These are phyloP conservation scores for Scrobipalpa costella DNA, from an alignment of 2,888 invertebrate species.

Conservation along the genomic window DNA sequence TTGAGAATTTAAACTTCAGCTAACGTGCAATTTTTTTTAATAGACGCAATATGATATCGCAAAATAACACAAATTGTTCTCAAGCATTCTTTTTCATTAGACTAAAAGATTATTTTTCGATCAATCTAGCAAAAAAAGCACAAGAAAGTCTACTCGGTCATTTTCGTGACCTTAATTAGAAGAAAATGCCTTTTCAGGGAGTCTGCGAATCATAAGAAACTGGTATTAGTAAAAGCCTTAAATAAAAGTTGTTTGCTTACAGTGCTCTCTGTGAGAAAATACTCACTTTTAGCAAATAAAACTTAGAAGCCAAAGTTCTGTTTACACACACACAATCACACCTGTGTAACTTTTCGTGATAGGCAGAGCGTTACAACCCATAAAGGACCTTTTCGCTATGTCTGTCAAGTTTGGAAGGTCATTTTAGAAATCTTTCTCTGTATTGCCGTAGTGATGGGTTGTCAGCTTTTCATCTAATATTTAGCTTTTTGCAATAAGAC, in stretches of 20 bases:
- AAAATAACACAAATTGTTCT: too few relatives aligned
- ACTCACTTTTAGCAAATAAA: neutral
- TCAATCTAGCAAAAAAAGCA: neutral
- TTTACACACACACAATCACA: neutral
- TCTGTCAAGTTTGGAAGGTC: too few relatives aligned
- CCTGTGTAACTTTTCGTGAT: too few relatives aligned
- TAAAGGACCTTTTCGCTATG: too few relatives aligned
- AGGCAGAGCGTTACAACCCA: too few relatives aligned
- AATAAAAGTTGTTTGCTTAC: neutral
- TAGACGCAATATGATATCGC: too few relatives aligned
- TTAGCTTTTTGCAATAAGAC: too few relatives aligned
- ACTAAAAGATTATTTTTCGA: neutral
- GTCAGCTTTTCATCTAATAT: too few relatives aligned
- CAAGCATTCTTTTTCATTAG: neutral
- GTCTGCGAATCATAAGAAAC: neutral
- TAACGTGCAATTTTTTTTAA: too few relatives aligned
- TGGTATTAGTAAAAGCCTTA: neutral
- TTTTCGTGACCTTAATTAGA: conserved; percentile 13
- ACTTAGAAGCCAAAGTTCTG: neutral
- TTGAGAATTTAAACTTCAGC: too few relatives aligned
- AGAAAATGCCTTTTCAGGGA: conserved; percentile 1
- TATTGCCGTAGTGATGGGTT: too few relatives aligned
- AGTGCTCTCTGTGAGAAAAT: neutral
- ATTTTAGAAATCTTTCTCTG: too few relatives aligned
- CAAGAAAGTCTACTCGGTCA: neutral